Percentiles rank a stretch among this genome's conserved stretches.
These are phyloP conservation scores for Eupsilia transversa DNA, from an alignment of 2,888 invertebrate species.

Conservation along the genomic window DNA sequence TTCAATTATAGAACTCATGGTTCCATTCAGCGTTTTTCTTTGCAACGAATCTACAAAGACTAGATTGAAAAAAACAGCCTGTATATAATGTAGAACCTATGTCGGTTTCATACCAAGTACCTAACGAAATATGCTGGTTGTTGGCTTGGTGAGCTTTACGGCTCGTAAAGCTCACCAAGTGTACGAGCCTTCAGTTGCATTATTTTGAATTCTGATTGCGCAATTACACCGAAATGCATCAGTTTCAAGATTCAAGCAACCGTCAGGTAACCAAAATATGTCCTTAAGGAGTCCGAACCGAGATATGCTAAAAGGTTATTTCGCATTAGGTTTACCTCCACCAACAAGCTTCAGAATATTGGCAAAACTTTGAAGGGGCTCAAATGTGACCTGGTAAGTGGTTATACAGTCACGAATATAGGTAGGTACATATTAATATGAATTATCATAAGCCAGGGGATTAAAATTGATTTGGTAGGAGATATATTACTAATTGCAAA, in stretches of 20 bases:
- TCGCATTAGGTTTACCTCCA: constrained; percentile 3
- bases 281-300: not conserved
- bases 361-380: not conserved
- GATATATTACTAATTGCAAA: not conserved
- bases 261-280: not conserved
- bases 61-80: not conserved
- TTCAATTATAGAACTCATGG: not conserved
- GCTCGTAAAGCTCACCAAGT: no score
- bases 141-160: not conserved
- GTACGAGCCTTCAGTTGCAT: no score
- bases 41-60: not conserved
- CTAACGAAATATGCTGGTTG: not conserved
- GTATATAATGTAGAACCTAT: not conserved
- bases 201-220: constrained; percentile 19
- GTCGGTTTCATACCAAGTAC: not conserved
- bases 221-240: constrained; percentile 2
- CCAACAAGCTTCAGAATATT: constrained; percentile 11
- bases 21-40: not conserved
- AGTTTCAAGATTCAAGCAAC: constrained; percentile 10
- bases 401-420: not conserved
- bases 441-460: no score
- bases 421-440: no score
- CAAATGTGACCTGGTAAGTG: not conserved
- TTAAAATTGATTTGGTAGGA: not conserved
- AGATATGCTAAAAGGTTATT: constrained; percentile 4